phyloP scores from a whole-genome alignment of 2,888 invertebrate genomes.

The Xanthorhoe spadicearia region DNA sequence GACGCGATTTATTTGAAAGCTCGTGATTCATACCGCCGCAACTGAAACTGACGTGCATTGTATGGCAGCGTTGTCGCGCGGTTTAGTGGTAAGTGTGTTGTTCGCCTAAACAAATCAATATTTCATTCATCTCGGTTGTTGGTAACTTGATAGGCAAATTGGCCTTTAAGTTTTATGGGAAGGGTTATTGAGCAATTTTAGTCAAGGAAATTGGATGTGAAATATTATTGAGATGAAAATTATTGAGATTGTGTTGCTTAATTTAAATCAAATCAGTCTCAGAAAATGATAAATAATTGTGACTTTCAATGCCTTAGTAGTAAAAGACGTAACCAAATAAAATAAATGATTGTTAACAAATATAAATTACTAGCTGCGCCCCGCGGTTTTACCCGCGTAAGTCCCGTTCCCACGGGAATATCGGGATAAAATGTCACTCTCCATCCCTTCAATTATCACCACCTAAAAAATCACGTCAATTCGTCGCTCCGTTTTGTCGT shows the following conservation, averaged over 20 bases:
- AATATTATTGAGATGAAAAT: slow-evolving; percentile 11
- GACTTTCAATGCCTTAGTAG: neutral
- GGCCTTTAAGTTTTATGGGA: slow-evolving; percentile 21
- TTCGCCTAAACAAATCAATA: slow-evolving; percentile 17
- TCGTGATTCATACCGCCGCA: too few species aligned
- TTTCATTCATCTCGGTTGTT: slow-evolving; percentile 31
- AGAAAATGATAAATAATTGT: neutral
- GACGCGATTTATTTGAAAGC: neutral
- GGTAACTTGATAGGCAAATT: slow-evolving; percentile 27
- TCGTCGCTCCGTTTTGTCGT: too few species aligned
- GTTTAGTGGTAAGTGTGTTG: neutral
- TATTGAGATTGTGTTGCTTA: neutral
- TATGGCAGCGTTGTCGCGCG: neutral
- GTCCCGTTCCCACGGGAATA: too few species aligned
- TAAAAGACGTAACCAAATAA: too few species aligned
- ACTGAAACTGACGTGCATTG: neutral
- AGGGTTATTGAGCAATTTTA: slow-evolving; percentile 23
- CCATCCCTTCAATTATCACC: too few species aligned
- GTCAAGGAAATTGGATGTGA: slow-evolving; percentile 20
- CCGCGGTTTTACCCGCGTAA: too few species aligned
- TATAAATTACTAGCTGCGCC: too few species aligned
- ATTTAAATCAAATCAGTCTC: neutral
- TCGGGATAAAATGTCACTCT: too few species aligned
- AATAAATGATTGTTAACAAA: too few species aligned
- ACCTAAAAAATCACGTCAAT: too few species aligned